phyloP scores from a whole-genome alignment of 2,113 vertebrate species.

The Mustela lutreola region DNA sequence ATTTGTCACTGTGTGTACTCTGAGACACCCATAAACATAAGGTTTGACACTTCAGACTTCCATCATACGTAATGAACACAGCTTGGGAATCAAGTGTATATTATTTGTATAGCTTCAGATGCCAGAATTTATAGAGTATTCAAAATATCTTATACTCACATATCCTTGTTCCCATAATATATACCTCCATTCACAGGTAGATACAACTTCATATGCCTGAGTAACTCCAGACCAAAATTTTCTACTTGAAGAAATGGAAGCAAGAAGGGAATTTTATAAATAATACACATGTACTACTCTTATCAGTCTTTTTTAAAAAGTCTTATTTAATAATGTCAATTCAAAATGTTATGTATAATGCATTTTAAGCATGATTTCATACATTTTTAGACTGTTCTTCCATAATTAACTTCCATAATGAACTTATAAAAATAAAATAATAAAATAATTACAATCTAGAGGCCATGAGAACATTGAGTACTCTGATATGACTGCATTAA shows the following conservation, averaged over 20 bases:
- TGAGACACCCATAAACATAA: not conserved
- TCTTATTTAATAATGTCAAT: not conserved
- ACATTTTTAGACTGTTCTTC: not conserved
- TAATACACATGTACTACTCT: not conserved
- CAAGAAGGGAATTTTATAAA: not conserved
- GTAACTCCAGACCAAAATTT: not conserved
- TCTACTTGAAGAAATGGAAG: not conserved
- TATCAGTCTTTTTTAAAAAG: not conserved
- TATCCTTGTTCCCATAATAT: not conserved
- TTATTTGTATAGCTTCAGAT: not conserved
- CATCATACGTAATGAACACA: not conserved
- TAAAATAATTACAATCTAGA: not conserved
- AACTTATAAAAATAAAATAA: not conserved
- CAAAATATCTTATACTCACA: not conserved
- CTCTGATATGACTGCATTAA: not conserved
- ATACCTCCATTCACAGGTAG: not conserved
- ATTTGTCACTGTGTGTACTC: rapidly evolving
- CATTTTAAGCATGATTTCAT: not conserved
- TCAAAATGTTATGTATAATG: not conserved
- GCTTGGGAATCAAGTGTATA: not conserved
- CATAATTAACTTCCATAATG: not conserved
- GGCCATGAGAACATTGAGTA: not conserved
- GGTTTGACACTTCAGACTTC: not conserved
- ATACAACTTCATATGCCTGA: not conserved
- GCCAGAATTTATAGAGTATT: not conserved